Evolutionary conservation across 2,888 invertebrate species (phyloP).

Genomic region (Argyresthia goedartella): DNA sequence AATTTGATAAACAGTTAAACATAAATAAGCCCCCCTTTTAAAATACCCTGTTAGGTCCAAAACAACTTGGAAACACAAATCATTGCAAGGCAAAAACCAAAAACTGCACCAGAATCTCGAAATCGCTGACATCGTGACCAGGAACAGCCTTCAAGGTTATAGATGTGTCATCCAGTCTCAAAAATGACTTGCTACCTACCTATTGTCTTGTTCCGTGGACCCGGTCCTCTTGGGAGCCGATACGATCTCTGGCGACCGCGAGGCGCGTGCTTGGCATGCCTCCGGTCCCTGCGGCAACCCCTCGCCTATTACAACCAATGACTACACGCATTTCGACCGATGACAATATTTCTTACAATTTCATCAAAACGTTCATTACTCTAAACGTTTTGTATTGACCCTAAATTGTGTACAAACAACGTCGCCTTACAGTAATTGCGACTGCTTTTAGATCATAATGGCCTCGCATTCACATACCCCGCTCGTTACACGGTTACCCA

Average conservation of each 20-base stretch:
- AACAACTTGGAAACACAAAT: too few relatives aligned
- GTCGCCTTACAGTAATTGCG: constrained; percentile 26
- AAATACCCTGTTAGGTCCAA: too few relatives aligned
- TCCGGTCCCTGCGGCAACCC: constrained; percentile 8
- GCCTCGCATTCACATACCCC: neutral
- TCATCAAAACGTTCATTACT: constrained; percentile 52
- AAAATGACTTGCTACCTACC: too few relatives aligned
- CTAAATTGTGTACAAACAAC: constrained; percentile 47
- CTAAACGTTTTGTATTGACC: constrained; percentile 54
- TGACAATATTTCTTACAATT: constrained; percentile 40
- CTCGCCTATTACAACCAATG: constrained; percentile 59
- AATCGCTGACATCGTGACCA: too few relatives aligned
- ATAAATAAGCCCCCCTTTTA: too few relatives aligned
- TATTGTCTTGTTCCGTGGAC: neutral
- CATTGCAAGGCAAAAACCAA: too few relatives aligned
- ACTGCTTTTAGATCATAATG: constrained; percentile 31
- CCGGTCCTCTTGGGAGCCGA: constrained; percentile 52
- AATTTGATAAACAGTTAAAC: too few relatives aligned
- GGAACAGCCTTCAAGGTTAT: too few relatives aligned
- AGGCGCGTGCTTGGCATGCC: constrained; percentile 66
- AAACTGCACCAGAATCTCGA: too few relatives aligned
- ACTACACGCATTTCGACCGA: constrained; percentile 50
- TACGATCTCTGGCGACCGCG: constrained; percentile 51
- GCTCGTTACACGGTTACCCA: constrained; percentile 1
- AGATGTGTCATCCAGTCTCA: too few relatives aligned